Conservation (phyloP, 2,113 vertebrate genomes). For the Poeciliopsis retropinna region DNA sequence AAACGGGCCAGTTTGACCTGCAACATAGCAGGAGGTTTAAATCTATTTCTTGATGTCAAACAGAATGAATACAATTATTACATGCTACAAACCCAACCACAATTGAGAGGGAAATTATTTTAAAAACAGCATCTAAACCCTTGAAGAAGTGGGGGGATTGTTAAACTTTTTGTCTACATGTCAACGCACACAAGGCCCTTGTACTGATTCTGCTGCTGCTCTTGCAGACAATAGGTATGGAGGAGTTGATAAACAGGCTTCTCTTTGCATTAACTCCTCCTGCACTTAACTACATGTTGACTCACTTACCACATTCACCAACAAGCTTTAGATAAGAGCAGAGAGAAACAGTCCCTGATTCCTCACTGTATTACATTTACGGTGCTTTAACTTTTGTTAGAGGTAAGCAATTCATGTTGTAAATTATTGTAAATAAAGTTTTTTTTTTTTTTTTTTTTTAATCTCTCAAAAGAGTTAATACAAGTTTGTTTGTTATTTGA, state of each 20-base stretch:
- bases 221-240: conserved; percentile 8
- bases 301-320: conserved; percentile 28
- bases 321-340: conserved; percentile 44
- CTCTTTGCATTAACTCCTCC: conserved; percentile 6
- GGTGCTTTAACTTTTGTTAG: background rate
- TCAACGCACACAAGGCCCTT: background rate
- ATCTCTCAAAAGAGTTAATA: background rate
- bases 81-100: too few relatives aligned
- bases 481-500: background rate
- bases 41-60: too few relatives aligned
- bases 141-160: too few relatives aligned
- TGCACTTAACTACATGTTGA: conserved; percentile 29
- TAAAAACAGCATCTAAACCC: too few relatives aligned
- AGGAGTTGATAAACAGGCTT: conserved; percentile 21
- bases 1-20: too few relatives aligned
- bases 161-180: background rate
- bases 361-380: background rate
- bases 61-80: too few relatives aligned
- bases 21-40: too few relatives aligned
- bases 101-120: too few relatives aligned
- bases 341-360: conserved; percentile 14
- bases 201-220: background rate
- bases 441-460: background rate
- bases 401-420: background rate
- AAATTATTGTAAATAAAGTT: background rate